Evolutionary conservation across 2,888 invertebrate genomes (phyloP), one percentile per base, ranked within the genome.

Genomic region (Achlya flavicornis): DNA sequence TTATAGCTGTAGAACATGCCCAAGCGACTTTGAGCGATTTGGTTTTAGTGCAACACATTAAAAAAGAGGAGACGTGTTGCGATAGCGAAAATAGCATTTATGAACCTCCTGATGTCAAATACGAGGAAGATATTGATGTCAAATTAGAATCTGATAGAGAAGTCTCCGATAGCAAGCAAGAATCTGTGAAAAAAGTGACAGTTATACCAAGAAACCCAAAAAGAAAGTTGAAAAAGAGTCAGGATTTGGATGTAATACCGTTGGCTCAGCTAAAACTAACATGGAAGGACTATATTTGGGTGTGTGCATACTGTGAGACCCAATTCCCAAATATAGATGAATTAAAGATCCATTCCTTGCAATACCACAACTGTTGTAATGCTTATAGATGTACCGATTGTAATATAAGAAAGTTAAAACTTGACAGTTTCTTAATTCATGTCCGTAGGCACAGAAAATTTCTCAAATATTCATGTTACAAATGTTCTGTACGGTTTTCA

Each of bases 381-480:
- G 94, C 95, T 57, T 96, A 95, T 77, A 92, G 94, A 76, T 96
- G 96, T 77, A 94, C 94, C 0, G 95, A 96, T 74, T 96, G 96
- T 72, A 88, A 88, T 58, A 71, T 75, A 0, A 79, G 84, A 3
- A 91, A 86, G 63, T 64, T 87, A 53, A 65, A 76, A 12, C 73
- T 91, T 0, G 83, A 89, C 26, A 80, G 73, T 14, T 91, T 90
- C 46, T 16, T 91, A 2, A 67, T 80, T 5, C 96, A 96, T 73
- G 94, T 96, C 0, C 93, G 93, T 75, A 88, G 93, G 38, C 96
- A 96, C 76, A 92, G 94, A 66, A 93, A 94, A 62, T 93, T 94
- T 65, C 85, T 96, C 14, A 95, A 95, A 82, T 94, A 81, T 12
- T 88, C 86, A 3, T 92, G 92, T 68, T 84, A 88, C 58, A 81